Evolutionary conservation across 2,113 vertebrate species (phyloP).

Genomic region (Amphilophus citrinellus): DNA sequence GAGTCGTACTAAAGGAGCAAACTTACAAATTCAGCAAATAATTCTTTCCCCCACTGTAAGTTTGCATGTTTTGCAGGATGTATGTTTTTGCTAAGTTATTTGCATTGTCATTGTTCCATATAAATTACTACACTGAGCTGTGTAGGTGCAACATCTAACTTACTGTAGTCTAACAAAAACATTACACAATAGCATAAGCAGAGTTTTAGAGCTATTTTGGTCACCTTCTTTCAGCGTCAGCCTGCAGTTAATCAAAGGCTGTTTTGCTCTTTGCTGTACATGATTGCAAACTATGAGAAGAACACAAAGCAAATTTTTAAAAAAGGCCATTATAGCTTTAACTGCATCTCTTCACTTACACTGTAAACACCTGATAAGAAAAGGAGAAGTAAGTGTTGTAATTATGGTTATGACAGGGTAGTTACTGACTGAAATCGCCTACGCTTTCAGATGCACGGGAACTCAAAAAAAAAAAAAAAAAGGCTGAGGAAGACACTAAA

Average conservation of each 20-base stretch:
- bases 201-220: conserved; percentile 44
- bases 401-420: conserved; percentile 48
- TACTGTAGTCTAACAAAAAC: conserved; percentile 1
- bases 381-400: conserved; percentile 51
- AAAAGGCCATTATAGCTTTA: conserved; percentile 34
- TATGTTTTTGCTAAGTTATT: too few relatives aligned
- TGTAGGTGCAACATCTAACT: background rate
- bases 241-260: conserved; percentile 51
- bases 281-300: conserved; percentile 38
- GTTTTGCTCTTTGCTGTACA: conserved; percentile 37
- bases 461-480: conserved; percentile 13
- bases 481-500: conserved; percentile 46
- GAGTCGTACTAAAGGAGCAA: too few relatives aligned
- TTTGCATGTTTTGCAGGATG: too few relatives aligned
- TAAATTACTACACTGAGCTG: too few relatives aligned
- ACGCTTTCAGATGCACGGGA: conserved; percentile 29
- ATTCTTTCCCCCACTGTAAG: too few relatives aligned
- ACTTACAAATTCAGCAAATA: too few relatives aligned
- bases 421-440: conserved; percentile 28
- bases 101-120: too few relatives aligned
- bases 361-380: conserved; percentile 36
- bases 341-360: conserved; percentile 14
- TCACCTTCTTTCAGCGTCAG: conserved; percentile 32
- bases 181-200: background rate
- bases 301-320: background rate